Evolutionary conservation across 2,888 invertebrate species (phyloP).

Genomic region (Agriopis aurantiaria): DNA sequence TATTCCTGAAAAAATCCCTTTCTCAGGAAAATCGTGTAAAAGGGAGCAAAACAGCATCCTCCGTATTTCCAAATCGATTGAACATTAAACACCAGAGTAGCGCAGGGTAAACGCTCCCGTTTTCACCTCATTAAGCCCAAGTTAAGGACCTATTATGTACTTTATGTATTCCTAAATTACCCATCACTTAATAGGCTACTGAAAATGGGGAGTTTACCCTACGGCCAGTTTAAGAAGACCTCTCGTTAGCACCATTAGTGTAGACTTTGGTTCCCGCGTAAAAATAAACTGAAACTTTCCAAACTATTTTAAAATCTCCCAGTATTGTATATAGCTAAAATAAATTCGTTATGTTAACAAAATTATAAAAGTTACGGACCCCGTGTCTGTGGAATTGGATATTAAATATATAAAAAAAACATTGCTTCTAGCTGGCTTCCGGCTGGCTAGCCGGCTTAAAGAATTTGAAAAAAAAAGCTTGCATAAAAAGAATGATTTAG

Average conservation of each 20-base stretch:
- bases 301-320: too few species aligned
- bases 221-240: slow-evolving; percentile 62
- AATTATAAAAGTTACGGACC: too few species aligned
- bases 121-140: slow-evolving; percentile 84
- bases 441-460: too few species aligned
- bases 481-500: too few species aligned
- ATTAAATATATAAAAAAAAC: too few species aligned
- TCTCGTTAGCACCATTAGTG: slow-evolving; percentile 36
- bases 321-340: too few species aligned
- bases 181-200: slow-evolving; percentile 84
- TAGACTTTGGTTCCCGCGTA: background rate
- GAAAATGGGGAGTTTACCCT: slow-evolving; percentile 72
- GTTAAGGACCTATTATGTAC: slow-evolving; percentile 86
- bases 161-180: slow-evolving; percentile 86
- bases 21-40: background rate
- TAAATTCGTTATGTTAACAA: too few species aligned
- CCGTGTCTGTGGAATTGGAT: too few species aligned
- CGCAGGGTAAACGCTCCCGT: slow-evolving; percentile 75
- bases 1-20: background rate
- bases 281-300: background rate
- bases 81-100: slow-evolving; percentile 66
- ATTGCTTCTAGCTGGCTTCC: too few species aligned
- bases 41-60: background rate
- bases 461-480: too few species aligned
- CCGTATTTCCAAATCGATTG: slow-evolving; percentile 53